phyloP scores from a whole-genome alignment of 2,888 invertebrate species.

The Caprella mutica region DNA sequence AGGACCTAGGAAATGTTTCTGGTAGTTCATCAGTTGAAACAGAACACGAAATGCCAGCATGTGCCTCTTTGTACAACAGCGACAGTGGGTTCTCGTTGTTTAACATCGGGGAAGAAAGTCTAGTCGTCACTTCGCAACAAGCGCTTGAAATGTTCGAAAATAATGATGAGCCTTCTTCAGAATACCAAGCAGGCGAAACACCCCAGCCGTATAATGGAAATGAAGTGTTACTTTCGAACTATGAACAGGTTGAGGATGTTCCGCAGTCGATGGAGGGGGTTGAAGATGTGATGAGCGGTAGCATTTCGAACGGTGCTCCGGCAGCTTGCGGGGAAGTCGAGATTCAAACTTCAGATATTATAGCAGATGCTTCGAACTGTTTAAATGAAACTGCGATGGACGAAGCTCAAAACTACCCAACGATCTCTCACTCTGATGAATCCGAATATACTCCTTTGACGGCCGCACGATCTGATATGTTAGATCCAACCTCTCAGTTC shows the following conservation, averaged over 20 bases:
- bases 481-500: no score
- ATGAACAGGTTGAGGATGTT: no score
- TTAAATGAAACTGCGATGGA: background rate
- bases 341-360: conserved; percentile 9
- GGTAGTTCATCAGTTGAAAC: no score
- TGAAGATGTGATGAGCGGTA: background rate
- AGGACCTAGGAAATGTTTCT: no score
- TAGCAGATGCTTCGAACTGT: background rate
- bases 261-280: background rate
- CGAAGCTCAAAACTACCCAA: no score
- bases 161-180: background rate
- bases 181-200: no score
- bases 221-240: no score
- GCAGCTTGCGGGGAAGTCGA: conserved; percentile 8
- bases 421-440: background rate
- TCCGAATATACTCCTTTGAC: background rate
- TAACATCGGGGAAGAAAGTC: conserved; percentile 23
- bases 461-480: no score
- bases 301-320: background rate
- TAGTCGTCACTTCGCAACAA: conserved; percentile 32
- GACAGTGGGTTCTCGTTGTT: conserved; percentile 32
- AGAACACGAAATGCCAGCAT: no score
- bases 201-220: no score
- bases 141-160: conserved; percentile 30
- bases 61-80: no score